Evolutionary conservation across 2,113 vertebrate species (phyloP), one percentile per base, ranked within the genome.

Genomic region (Eubucco bourcierii): DNA sequence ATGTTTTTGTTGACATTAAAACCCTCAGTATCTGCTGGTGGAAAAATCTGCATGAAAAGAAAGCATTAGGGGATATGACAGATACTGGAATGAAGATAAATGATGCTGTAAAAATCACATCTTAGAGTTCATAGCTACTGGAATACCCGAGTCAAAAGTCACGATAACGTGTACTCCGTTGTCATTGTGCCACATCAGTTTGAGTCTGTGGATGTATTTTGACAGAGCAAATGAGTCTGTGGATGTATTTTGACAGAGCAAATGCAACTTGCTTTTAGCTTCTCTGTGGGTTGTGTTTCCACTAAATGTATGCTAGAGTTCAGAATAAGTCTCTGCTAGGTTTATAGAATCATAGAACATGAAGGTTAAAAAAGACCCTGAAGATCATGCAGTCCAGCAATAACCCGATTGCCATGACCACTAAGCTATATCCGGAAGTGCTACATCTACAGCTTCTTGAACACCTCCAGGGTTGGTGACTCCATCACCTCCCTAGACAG

Each of bases 71-170:
- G 8, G 74, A 68, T 83, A 50, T 3, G 6, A 63, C 74, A 96
- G 87, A 50, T 76, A 85, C 55, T 90, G 46, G 83, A 92, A 75
- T 91, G 53, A 91, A 81, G 94, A 97, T 65, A 63, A 85, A 63
- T 84, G 21, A 16, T 3, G 10, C 39, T 80, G 9, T 58, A 3
- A 87, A 53, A 94, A 72, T 74, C 78, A 24, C n/a, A 39, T 84
- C 18, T 76, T 66, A 82, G 52, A 92, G 74, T 75, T 80, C 31
- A 83, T 80, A 71, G 44, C 9, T 85, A 29, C 53, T 24, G 61
- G 24, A 88, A 82, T 80, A 79, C 21, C 31, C 90, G 63, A 90
- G 89, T 59, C 74, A 77, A 87, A 87, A 44, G 52, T 61, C 56
- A 17, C 60, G 41, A 28, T 86, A 91, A 63, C 12, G 20, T 41